Percentiles rank a stretch among this genome's conserved stretches.
These are phyloP conservation scores for Cancer borealis DNA, from an alignment of 2,888 invertebrate genomes.

Conservation along the genomic window DNA sequence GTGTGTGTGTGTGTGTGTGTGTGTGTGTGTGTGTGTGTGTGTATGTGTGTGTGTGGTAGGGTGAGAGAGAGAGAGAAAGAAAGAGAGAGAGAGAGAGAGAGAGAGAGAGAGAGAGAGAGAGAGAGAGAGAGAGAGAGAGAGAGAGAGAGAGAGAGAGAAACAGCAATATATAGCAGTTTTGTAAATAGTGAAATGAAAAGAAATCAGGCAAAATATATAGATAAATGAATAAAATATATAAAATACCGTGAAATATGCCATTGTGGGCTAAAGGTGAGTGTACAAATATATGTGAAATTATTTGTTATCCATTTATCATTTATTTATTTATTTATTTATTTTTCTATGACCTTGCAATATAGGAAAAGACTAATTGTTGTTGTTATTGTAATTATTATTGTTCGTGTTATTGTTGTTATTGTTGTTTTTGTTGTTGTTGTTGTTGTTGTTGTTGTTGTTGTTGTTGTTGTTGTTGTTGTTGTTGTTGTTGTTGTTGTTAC, in stretches of 20 bases:
- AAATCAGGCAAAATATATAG: too few relatives aligned
- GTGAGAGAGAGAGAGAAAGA: slow-evolving; percentile 42
- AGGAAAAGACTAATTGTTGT: not conserved
- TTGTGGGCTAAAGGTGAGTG: too few relatives aligned
- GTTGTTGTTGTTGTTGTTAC: not conserved
- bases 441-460: too few relatives aligned
- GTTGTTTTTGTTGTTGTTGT: not conserved
- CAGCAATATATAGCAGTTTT: not conserved
- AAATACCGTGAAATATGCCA: not conserved
- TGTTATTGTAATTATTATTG: not conserved
- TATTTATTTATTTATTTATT: too few relatives aligned
- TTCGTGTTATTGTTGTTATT: not conserved
- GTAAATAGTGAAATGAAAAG: not conserved
- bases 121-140: slow-evolving; percentile 46
- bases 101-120: not conserved
- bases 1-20: too few relatives aligned
- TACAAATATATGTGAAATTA: too few relatives aligned
- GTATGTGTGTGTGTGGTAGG: too few relatives aligned
- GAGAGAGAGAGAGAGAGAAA: slow-evolving; percentile 43
- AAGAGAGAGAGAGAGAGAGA: not conserved
- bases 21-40: too few relatives aligned
- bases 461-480: not conserved
- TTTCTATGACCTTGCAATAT: too few relatives aligned
- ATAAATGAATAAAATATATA: not conserved
- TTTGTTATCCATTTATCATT: not conserved